Evolutionary conservation across 2,113 vertebrate genomes (phyloP), one percentile per base, ranked within the genome.

Genomic region (Scortum barcoo): DNA sequence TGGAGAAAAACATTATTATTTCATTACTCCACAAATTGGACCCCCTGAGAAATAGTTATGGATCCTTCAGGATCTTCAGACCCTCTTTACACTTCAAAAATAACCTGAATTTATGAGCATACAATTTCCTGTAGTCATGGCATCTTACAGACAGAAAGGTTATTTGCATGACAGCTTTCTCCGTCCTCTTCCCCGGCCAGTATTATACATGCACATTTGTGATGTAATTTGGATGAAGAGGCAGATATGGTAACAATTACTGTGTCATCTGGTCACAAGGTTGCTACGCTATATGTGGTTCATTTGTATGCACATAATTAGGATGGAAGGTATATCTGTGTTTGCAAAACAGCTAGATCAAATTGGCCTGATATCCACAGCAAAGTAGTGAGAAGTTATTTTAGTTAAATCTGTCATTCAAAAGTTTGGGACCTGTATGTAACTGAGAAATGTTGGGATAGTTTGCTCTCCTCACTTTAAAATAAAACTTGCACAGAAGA

Each of bases 11-110:
- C 22, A 89, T 84, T 61, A 68, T 75, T 62, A 67, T 86, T 89
- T 72, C 38, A 88, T 86, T 67, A 83, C 20, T 62, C 22, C 19
- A 65, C 79, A 88, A 87, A 90, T 80, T 88, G 56, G 79, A 89
- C 48, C 75, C 85, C 66, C 14, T 76, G 72, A 86, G 86, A 81
- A 36, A 14, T 28, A 38, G 58, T 75, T 74, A 26, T 4, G 44
- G 22, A 81, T 73, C 48, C 26, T 67, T 51, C 26, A 67, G 24
- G 63, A 76, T 70, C n/a, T 61, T 51, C 51, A 61, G 13, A 58
- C 24, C 22, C 24, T n/a, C n/a, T 48, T 28, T 33, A 6, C 24
- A 54, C 50, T 74, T 63, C 42, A 70, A 78, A 82, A 60, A 20
- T 20, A 67, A 75, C 42, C 40, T 69, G 36, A 65, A 58, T 2